These are phyloP conservation scores for Euclidia mi DNA, from an alignment of 2,888 invertebrate genomes.

Conservation along the genomic window DNA sequence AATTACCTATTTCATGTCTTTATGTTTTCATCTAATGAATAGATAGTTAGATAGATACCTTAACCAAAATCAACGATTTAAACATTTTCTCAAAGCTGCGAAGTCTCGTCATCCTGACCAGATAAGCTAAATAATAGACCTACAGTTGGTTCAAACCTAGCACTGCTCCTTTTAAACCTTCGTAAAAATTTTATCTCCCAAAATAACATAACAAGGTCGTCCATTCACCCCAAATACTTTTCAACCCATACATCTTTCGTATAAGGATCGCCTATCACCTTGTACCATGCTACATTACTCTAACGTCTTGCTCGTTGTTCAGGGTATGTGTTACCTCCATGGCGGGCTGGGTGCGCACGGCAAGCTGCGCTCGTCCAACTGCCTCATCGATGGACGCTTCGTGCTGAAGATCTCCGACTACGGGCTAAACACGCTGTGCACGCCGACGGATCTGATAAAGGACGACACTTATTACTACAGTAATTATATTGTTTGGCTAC, in stretches of 20 bases:
- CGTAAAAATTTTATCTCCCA: no score
- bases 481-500: constrained; percentile 70
- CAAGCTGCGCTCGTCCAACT: constrained; percentile 95
- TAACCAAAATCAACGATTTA: no score
- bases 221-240: neutral
- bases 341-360: constrained; percentile 96
- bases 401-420: constrained; percentile 97
- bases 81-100: no score
- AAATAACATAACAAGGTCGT: no score
- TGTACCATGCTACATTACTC: neutral
- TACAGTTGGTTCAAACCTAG: no score
- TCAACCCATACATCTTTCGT: neutral
- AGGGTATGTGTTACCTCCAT: constrained; percentile 97
- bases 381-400: constrained; percentile 97
- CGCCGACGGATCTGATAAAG: constrained; percentile 94
- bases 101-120: no score
- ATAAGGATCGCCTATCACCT: neutral
- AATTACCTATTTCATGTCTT: no score
- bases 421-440: constrained; percentile 94
- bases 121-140: no score
- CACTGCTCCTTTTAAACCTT: no score
- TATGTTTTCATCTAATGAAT: no score
- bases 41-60: no score
- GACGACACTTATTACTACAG: constrained; percentile 94
- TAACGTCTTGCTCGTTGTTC: constrained; percentile 20